phyloP scores from a whole-genome alignment of 2,797 vertebrate genomes.

The Acipenser oxyrinchus region DNA sequence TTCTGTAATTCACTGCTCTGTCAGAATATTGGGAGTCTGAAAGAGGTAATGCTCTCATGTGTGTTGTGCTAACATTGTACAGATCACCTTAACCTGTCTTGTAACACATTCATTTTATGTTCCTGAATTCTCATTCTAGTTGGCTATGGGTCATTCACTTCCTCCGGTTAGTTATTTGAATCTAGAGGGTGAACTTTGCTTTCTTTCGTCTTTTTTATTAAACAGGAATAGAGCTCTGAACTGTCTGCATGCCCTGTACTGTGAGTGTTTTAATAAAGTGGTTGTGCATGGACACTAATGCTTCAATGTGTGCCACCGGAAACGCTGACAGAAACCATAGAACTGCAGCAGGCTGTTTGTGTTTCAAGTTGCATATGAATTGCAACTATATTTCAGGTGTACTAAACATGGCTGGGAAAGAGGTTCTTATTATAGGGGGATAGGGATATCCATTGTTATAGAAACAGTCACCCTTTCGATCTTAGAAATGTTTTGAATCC shows the following conservation, averaged over 20 bases:
- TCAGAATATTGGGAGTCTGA: slow-evolving; percentile 9
- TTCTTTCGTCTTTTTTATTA: slow-evolving; percentile 52
- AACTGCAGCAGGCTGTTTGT: no score
- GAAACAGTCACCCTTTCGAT: no score
- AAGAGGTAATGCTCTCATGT: neutral
- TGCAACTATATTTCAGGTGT: no score
- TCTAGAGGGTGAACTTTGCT: slow-evolving; percentile 33
- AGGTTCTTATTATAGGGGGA: no score
- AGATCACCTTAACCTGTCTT: slow-evolving; percentile 17
- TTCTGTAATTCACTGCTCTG: slow-evolving; percentile 9
- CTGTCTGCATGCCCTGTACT: slow-evolving; percentile 9
- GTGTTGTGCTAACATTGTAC: neutral
- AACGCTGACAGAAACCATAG: neutral
- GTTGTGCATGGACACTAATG: neutral
- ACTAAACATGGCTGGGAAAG: no score
- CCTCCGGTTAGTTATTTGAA: slow-evolving; percentile 59
- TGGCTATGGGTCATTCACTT: slow-evolving; percentile 53
- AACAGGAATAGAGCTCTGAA: slow-evolving; percentile 60
- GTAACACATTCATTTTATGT: slow-evolving; percentile 51
- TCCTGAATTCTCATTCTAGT: slow-evolving; percentile 46
- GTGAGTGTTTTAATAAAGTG: neutral
- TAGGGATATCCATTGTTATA: no score
- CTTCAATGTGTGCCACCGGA: neutral
- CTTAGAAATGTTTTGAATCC: no score
- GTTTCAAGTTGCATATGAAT: no score